Evolutionary conservation across 2,113 vertebrate genomes (phyloP).

Genomic region (Sakesphorus luctuosus): DNA sequence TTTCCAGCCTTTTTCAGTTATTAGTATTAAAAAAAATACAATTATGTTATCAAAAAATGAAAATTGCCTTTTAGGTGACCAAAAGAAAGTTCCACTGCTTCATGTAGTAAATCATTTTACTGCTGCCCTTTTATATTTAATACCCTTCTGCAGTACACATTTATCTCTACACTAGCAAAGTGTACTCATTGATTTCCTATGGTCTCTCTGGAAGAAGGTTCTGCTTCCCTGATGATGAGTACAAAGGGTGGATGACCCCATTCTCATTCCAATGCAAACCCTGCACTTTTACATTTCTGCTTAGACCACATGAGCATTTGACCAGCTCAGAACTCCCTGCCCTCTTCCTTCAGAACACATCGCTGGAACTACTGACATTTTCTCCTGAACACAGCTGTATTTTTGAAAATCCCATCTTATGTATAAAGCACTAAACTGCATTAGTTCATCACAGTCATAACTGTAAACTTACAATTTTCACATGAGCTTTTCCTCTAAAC

Average conservation of each 20-base stretch:
- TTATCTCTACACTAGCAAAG: slow-evolving; percentile 79
- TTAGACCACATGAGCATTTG: slow-evolving; percentile 57
- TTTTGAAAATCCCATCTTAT: slow-evolving; percentile 25
- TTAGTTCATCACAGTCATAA: slow-evolving; percentile 34
- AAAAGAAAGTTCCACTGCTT: slow-evolving; percentile 68
- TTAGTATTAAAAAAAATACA: slow-evolving; percentile 12
- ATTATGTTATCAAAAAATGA: slow-evolving; percentile 54
- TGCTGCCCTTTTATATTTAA: slow-evolving; percentile 79
- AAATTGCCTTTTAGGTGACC: slow-evolving; percentile 64
- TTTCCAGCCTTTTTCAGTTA: neutral
- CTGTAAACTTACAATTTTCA: slow-evolving; percentile 10
- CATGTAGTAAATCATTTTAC: slow-evolving; percentile 72
- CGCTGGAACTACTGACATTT: slow-evolving; percentile 57
- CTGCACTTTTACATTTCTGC: slow-evolving; percentile 76
- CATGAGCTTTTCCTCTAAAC: neutral
- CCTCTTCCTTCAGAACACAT: slow-evolving; percentile 44
- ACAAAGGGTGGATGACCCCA: slow-evolving; percentile 88
- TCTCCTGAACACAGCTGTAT: neutral
- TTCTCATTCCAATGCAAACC: slow-evolving; percentile 82
- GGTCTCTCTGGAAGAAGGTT: slow-evolving; percentile 86
- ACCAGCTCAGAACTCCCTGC: slow-evolving; percentile 56
- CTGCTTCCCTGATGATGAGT: slow-evolving; percentile 85
- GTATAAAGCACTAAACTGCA: slow-evolving; percentile 20
- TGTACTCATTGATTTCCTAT: slow-evolving; percentile 92
- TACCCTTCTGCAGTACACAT: slow-evolving; percentile 72